Evolutionary conservation across 2,797 vertebrate species (phyloP).

Genomic region (Pseudocheirus occidentalis): DNA sequence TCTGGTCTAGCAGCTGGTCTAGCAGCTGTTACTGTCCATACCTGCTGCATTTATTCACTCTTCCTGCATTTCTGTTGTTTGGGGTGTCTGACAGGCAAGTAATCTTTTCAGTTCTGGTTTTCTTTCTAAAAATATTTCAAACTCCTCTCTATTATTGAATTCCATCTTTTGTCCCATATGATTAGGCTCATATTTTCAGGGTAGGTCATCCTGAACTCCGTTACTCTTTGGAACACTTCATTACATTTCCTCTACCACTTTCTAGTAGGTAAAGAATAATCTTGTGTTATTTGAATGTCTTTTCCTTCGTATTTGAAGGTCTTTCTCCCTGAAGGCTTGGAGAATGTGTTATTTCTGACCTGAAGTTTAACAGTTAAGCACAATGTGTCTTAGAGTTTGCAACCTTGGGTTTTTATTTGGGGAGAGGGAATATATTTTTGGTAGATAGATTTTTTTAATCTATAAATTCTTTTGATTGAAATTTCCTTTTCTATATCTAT

Average conservation of each 20-base stretch:
- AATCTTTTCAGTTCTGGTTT: background rate
- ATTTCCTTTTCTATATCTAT: background rate
- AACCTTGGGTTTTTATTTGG: background rate
- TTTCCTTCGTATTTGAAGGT: background rate
- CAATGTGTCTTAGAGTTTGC: background rate
- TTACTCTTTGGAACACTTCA: background rate
- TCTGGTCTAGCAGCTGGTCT: background rate
- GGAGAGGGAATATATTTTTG: background rate
- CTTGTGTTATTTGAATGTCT: background rate
- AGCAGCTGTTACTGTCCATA: background rate
- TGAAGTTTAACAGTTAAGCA: background rate
- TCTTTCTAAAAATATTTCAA: background rate
- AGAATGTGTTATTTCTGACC: background rate
- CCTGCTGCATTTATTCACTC: background rate
- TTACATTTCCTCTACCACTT: background rate
- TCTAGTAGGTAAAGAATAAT: background rate
- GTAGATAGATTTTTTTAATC: background rate
- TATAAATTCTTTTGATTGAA: background rate
- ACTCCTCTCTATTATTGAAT: too few relatives aligned
- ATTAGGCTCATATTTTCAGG: background rate
- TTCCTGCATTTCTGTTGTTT: background rate
- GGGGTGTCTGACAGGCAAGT: background rate
- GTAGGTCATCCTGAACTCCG: background rate
- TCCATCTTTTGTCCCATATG: background rate
- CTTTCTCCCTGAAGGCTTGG: background rate